These are phyloP conservation scores for Micromesistius poutassou DNA, from an alignment of 2,797 vertebrate genomes.

Conservation along the genomic window DNA sequence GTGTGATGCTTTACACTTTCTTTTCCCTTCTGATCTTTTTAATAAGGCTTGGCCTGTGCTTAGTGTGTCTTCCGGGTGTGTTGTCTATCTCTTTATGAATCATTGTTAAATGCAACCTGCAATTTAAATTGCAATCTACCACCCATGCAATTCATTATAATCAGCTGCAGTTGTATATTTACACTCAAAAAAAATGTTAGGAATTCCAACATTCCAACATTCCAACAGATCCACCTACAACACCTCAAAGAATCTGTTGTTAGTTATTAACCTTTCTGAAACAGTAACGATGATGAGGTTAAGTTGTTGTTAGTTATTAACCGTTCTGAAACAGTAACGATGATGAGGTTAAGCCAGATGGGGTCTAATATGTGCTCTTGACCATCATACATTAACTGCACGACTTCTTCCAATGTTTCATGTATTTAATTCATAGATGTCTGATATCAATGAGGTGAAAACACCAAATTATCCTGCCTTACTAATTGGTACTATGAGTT, in stretches of 20 bases:
- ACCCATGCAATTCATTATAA: too few species aligned
- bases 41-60: too few species aligned
- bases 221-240: too few species aligned
- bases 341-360: not conserved
- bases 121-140: too few species aligned
- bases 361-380: too few species aligned
- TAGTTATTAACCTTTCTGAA: not conserved
- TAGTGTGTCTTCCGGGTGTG: too few species aligned
- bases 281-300: not conserved
- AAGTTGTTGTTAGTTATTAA: not conserved
- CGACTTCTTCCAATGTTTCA: not conserved
- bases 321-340: not conserved
- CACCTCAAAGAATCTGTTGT: too few species aligned
- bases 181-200: too few species aligned
- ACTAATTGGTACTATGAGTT: not conserved
- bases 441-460: not conserved
- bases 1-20: not conserved
- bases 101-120: not conserved
- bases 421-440: not conserved
- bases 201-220: too few species aligned
- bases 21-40: not conserved
- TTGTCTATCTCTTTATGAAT: not conserved
- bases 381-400: too few species aligned
- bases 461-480: not conserved
- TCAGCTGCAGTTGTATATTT: not conserved